A percentile compares a stretch with the other conserved stretches of the same genome.
phyloP scores from a whole-genome alignment of 2,113 vertebrate genomes.

The Furnarius figulus region DNA sequence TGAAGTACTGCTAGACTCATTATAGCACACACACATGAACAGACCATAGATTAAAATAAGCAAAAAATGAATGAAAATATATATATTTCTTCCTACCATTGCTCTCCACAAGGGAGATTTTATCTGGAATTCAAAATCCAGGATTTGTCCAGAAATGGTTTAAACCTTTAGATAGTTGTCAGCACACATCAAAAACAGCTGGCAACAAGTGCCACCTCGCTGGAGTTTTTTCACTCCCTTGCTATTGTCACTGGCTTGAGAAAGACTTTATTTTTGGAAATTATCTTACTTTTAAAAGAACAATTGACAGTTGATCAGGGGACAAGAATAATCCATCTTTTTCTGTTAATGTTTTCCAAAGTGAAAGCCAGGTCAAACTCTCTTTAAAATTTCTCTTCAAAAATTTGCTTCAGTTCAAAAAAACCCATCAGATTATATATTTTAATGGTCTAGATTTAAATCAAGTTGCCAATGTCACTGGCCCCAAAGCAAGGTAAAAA shows the following conservation, averaged over 20 bases:
- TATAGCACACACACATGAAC: neutral
- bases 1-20: neutral
- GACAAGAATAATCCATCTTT: neutral
- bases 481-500: neutral
- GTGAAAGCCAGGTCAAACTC: neutral
- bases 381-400: neutral
- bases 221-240: neutral
- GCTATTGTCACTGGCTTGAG: neutral
- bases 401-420: neutral
- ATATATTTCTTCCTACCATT: neutral
- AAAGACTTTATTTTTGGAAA: neutral
- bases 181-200: neutral
- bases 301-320: neutral
- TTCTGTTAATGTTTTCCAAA: constrained; percentile 2
- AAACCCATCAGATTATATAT: neutral
- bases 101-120: neutral
- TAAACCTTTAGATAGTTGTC: neutral
- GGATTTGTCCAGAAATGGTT: neutral
- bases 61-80: neutral
- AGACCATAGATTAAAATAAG: neutral
- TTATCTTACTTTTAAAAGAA: constrained; percentile 9
- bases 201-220: neutral
- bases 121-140: neutral
- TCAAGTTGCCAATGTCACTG: neutral
- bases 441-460: neutral